Evolutionary conservation across 1,140 invertebrate species (phyloP).

Genomic region (Bombus confusus): DNA sequence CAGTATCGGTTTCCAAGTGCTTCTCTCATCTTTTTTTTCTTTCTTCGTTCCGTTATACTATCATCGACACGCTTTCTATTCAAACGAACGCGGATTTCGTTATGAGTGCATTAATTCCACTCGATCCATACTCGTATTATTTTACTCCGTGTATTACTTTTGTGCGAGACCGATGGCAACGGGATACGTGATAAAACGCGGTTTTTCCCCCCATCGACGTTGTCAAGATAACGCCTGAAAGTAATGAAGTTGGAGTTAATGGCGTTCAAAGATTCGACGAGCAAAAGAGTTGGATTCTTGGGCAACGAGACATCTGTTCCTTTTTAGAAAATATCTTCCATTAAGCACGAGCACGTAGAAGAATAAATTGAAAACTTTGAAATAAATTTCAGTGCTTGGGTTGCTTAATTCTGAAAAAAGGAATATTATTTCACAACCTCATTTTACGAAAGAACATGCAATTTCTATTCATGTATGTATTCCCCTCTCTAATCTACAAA

Average conservation of each 20-base stretch:
- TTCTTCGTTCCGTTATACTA: too few relatives aligned
- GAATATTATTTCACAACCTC: not conserved
- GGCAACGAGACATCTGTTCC: not conserved
- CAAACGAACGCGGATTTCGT: not conserved
- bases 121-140: not conserved
- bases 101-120: not conserved
- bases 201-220: too few relatives aligned
- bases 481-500: not conserved
- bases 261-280: not conserved
- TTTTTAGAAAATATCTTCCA: not conserved
- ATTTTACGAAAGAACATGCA: not conserved
- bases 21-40: too few relatives aligned
- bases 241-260: conserved; percentile 25
- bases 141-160: not conserved
- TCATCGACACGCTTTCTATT: not conserved
- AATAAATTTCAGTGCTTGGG: not conserved
- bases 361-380: not conserved
- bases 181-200: not conserved
- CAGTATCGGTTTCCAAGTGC: not conserved
- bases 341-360: not conserved
- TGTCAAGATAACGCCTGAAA: conserved; percentile 1
- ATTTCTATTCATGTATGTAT: not conserved
- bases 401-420: not conserved
- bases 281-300: not conserved
- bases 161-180: not conserved